Evolutionary conservation across 2,113 vertebrate genomes (phyloP).

Genomic region (Epinephelus cyanopodus): DNA sequence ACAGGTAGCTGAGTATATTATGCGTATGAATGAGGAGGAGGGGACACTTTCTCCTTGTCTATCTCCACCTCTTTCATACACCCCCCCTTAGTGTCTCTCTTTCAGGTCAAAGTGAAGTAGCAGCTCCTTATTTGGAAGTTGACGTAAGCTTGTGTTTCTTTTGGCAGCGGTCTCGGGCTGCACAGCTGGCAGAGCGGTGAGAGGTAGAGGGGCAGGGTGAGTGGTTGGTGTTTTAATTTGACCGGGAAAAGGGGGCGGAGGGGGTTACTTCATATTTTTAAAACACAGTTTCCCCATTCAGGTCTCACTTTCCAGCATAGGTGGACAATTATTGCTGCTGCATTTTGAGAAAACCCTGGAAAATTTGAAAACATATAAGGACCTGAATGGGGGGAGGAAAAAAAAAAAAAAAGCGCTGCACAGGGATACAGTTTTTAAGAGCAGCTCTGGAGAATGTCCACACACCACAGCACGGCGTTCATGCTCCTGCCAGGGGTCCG

Average conservation of each 20-base stretch:
- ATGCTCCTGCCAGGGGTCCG: constrained; percentile 48
- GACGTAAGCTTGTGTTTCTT: constrained; percentile 91
- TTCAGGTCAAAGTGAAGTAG: constrained; percentile 76
- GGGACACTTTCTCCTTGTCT: constrained; percentile 56
- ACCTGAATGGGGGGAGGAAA: background rate
- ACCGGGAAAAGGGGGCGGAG: background rate
- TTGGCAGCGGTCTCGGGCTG: constrained; percentile 65
- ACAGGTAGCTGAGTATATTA: constrained; percentile 77
- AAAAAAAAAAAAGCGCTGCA: constrained; percentile 12
- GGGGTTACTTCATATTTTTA: constrained; percentile 57
- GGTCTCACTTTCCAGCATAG: constrained; percentile 61
- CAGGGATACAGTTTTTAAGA: constrained; percentile 55
- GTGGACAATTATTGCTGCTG: constrained; percentile 20
- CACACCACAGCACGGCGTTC: constrained; percentile 41
- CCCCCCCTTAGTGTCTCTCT: constrained; percentile 21
- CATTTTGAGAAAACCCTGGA: constrained; percentile 36
- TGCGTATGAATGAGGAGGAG: constrained; percentile 78
- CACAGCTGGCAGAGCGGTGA: constrained; percentile 71
- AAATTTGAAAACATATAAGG: constrained; percentile 61
- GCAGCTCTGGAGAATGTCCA: constrained; percentile 71
- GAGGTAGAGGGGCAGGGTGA: constrained; percentile 52
- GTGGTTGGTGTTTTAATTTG: constrained; percentile 48
- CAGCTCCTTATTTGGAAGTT: constrained; percentile 93
- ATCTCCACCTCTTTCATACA: constrained; percentile 58
- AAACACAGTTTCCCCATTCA: constrained; percentile 70